Evolutionary conservation across 2,113 vertebrate species (phyloP).

Genomic region (Prunella himalayana): DNA sequence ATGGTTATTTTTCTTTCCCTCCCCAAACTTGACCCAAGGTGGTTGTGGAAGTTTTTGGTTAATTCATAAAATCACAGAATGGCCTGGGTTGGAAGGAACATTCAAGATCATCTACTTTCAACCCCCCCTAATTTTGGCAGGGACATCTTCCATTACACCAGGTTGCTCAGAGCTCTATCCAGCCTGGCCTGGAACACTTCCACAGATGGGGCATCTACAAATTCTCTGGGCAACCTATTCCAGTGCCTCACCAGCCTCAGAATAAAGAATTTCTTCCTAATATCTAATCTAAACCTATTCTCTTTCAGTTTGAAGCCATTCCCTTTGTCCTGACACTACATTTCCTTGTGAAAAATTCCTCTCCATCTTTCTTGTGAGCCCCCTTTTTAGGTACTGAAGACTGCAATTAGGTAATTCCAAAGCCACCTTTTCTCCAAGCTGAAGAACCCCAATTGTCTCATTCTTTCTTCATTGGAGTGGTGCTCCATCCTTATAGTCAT

Average conservation of each 20-base stretch:
- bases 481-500: not conserved
- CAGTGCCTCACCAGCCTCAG: not conserved
- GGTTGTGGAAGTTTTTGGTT: not conserved
- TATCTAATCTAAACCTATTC: not conserved
- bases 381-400: not conserved
- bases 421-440: not conserved
- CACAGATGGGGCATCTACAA: not conserved
- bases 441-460: not conserved
- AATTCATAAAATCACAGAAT: not conserved
- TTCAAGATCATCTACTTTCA: not conserved
- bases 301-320: not conserved
- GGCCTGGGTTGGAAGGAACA: not conserved
- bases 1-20: not conserved
- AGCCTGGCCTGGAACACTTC: not conserved
- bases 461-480: not conserved
- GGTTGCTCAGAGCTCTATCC: not conserved
- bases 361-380: not conserved
- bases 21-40: not conserved
- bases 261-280: not conserved
- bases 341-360: not conserved
- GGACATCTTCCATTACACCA: not conserved
- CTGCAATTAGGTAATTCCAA: not conserved
- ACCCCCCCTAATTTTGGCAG: too few relatives aligned
- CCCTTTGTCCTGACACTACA: not conserved
- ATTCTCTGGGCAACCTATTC: not conserved